Conservation (phyloP, 1,140 invertebrate species). For the Apis laboriosa region DNA sequence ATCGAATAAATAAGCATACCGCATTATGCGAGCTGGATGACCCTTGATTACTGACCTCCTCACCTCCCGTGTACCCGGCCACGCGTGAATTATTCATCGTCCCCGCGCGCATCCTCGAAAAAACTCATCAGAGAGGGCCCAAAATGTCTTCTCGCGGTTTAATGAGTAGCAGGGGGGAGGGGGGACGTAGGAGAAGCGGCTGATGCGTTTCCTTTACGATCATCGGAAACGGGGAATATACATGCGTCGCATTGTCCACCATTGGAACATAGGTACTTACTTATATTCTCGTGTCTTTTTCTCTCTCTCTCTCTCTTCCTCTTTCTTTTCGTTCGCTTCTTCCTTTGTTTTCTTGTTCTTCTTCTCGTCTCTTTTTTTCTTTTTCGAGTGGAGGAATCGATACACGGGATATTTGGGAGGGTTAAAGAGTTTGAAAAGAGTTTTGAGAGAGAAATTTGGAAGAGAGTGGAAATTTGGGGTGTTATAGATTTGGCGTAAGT, state of each 20-base stretch:
- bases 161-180: conserved; percentile 10
- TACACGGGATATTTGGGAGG: too few species aligned
- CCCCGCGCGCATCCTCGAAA: conserved; percentile 4
- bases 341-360: too few species aligned
- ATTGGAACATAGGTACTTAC: background rate
- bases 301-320: background rate
- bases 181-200: background rate
- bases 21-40: conserved; percentile 54
- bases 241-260: background rate
- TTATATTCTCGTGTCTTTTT: background rate
- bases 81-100: conserved; percentile 61
- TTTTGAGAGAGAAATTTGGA: too few species aligned
- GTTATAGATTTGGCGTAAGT: too few species aligned
- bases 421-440: too few species aligned
- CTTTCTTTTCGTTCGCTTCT: background rate
- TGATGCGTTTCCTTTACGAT: conserved; percentile 26
- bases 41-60: conserved; percentile 57
- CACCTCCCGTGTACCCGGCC: conserved; percentile 30
- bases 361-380: too few species aligned
- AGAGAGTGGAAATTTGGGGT: too few species aligned
- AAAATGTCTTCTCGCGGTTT: conserved; percentile 21
- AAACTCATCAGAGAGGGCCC: conserved; percentile 43
- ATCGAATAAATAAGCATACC: conserved; percentile 46
- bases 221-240: conserved; percentile 20
- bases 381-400: too few species aligned